phyloP scores from a whole-genome alignment of 2,113 vertebrate genomes.

The Uria lomvia region DNA sequence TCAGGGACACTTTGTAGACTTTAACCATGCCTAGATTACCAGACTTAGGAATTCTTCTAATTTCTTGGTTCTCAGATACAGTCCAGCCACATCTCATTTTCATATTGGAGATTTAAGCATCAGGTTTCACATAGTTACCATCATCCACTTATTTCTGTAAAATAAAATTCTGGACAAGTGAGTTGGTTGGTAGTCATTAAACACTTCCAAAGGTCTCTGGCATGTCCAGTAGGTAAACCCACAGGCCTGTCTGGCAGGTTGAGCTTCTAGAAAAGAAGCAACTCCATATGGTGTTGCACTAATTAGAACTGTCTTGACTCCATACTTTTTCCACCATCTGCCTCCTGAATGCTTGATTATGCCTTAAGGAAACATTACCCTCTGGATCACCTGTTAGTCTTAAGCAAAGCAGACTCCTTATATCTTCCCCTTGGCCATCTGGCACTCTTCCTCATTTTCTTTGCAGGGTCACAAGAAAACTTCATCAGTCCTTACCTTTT shows the following conservation, averaged over 20 bases:
- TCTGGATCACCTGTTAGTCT: conserved; percentile 29
- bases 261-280: neutral
- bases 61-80: neutral
- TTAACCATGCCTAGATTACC: neutral
- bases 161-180: neutral
- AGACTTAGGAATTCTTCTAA: neutral
- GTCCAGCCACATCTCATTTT: neutral
- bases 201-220: neutral
- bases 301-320: conserved; percentile 28
- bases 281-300: conserved; percentile 3
- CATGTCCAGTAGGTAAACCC: neutral
- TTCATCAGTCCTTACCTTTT: neutral
- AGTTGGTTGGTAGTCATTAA: neutral
- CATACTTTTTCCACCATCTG: conserved; percentile 7
- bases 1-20: neutral
- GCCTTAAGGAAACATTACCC: conserved; percentile 49
- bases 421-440: conserved; percentile 7
- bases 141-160: neutral
- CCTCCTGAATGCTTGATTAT: conserved; percentile 48
- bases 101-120: neutral
- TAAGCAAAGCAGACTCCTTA: neutral
- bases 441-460: neutral
- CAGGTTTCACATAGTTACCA: neutral
- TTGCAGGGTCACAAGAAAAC: neutral
- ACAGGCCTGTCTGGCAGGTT: neutral